Evolutionary conservation across 1,140 invertebrate species (phyloP), one percentile per base, ranked within the genome.

Genomic region (Carposina sasakii): DNA sequence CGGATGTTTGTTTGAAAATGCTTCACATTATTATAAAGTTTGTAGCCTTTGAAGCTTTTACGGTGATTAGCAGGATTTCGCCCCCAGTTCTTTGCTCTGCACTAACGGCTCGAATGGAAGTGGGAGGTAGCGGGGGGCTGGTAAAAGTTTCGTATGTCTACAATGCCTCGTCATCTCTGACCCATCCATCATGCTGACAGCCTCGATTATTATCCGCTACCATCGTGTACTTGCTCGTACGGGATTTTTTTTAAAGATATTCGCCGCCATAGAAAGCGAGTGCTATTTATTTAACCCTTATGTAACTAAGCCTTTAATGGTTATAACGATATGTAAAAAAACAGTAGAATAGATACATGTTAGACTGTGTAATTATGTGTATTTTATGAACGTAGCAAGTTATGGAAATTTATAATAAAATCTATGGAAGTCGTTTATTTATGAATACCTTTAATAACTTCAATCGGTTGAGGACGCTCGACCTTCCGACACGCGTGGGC

Each of bases 121-220:
- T 48, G 50, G 57, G 56, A 42, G 52, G 57, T 48, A 39, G 40
- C 28, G 46, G 50, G 50, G 41, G 52, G 51, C 57, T 54, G 48
- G 24, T 28, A 51, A 41, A 44, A 56, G 54, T 54, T 61, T 64
- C 60, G 48, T 55, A 52, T 61, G 59, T 67, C 67, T 61, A 54
- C 53, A 39, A 34, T 41, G 74, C 72, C 54, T 44, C 67, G 75
- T 83, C 79, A 81, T 71, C 55, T 48, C 39, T 34, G 31, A 24
- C 43, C 43, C 59, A 81, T 83, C 76, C 56, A 81, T 83, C 79
- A 83, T 52, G 28, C 60, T 77, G 79, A 72, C 76, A 76, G 53
- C 62, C 40, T 39, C 64, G 65, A 71, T 74, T 77, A 79, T 73
- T 76, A 67, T 67, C 49, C 46, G 55, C 52, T 61, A 67, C 54